Evolutionary conservation across 37 sponge, comb jelly and placozoan genomes (phyloP), one percentile per base, ranked within the genome.

Genomic region (Mnemiopsis leidyi): DNA sequence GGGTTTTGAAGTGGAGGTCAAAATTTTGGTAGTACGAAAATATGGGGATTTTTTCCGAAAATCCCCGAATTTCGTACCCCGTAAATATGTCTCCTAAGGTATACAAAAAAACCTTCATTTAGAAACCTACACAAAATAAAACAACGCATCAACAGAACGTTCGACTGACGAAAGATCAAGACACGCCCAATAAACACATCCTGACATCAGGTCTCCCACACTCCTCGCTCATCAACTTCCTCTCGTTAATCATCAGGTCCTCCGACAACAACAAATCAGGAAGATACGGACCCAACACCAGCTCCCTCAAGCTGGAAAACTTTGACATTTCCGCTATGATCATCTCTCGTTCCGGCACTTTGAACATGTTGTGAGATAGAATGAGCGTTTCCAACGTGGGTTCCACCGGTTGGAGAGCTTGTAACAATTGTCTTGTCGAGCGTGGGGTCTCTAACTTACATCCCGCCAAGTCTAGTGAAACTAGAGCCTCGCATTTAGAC

Each of bases 181-280:
- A n/a, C n/a, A n/a, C n/a, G n/a, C n/a, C n/a, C 61, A 48, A 48
- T 48, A 48, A 48, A 48, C 5, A 40, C 90, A 85, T 85, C 24
- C n/a, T n/a, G n/a, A 85, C 25, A 39, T 85, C 90, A 85, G 90
- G 61, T 85, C 90, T 85, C 40, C 61, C 90, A 38, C 90, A 85
- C 32, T 36, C 48, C 5, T 38, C 61, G 48, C 29, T 25, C 90
- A 85, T 85, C 0, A 85, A 29, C 40, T 26, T 20, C 40, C 90
- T 38, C 35, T 85, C 90, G 38, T 37, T 85, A 3, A 23, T 21
- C 0, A 29, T 40, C 24, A 85, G 5, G 0, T 40, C 61, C 0
- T 85, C 90, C 0, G 90, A 85, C 16, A 85, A 37, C 90, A 85
- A 37, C 61, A 85, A 39, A 3, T 85, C 90, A n/a, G 90, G 90